Percentiles rank a stretch among this genome's conserved stretches.
phyloP scores from a whole-genome alignment of 2,888 invertebrate genomes.

The Drosophila nr. fundita region DNA sequence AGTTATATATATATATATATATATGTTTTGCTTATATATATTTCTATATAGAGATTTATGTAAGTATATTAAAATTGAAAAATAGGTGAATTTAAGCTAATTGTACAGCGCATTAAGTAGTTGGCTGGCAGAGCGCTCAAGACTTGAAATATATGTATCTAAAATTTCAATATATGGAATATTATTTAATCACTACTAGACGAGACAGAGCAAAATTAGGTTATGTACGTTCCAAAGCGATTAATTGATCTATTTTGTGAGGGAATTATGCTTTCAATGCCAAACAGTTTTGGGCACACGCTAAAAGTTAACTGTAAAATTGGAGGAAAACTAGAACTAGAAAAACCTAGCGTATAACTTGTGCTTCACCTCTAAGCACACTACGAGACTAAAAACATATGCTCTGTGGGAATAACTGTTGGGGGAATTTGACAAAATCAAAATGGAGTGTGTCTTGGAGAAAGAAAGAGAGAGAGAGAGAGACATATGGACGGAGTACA shows the following conservation, averaged over 20 bases:
- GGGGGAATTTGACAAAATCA: slow-evolving; percentile 50
- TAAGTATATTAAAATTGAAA: slow-evolving; percentile 46
- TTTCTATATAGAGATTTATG: slow-evolving; percentile 43
- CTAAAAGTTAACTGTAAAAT: slow-evolving; percentile 42
- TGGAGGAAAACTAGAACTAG: slow-evolving; percentile 39
- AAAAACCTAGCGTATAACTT: slow-evolving; percentile 61
- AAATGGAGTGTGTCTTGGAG: slow-evolving; percentile 57
- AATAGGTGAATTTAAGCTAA: slow-evolving; percentile 62
- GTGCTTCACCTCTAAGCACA: slow-evolving; percentile 64
- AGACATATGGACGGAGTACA: neutral
- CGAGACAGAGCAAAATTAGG: slow-evolving; percentile 36
- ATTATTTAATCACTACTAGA: slow-evolving; percentile 55
- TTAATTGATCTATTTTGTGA: slow-evolving; percentile 32
- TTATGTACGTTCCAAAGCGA: slow-evolving; percentile 60
- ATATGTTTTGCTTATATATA: slow-evolving; percentile 48
- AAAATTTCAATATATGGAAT: slow-evolving; percentile 44
- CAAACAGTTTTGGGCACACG: slow-evolving; percentile 45
- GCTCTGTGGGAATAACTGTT: slow-evolving; percentile 56
- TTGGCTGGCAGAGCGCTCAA: slow-evolving; percentile 79
- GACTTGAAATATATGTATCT: slow-evolving; percentile 68
- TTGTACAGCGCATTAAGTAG: slow-evolving; percentile 75
- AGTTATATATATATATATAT: slow-evolving; percentile 50
- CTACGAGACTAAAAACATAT: slow-evolving; percentile 61
- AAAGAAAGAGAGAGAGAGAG: slow-evolving; percentile 37
- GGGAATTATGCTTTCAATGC: slow-evolving; percentile 30